Base-by-base conservation (phyloP, 2,888 invertebrate species). In the Conistra vaccinii region DNA sequence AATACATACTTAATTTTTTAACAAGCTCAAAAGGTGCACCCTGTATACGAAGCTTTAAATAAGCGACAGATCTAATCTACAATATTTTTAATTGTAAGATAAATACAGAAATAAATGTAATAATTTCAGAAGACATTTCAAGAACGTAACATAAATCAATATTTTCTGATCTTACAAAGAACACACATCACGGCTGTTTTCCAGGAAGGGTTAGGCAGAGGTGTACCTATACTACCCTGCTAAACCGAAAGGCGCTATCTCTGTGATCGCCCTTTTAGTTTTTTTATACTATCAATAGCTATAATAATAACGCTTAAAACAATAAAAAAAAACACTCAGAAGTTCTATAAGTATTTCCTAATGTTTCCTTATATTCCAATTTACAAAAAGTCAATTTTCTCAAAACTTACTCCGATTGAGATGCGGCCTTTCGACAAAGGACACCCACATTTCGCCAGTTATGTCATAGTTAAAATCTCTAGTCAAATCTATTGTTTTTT, bases 1-100 rank as follows among this genome's bases (percentile, higher is more conserved):
- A 61, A 39, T 73, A 81, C 74, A 81, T 68, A 81, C 74, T 80
- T 68, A 75, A 69, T 76, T 86, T 73, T 83, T 88, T 85, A 75
- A 39, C 67, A 83, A 83, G 84, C 75, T 67, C 73, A 81, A 81
- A 65, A 35, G 39, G 14, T 57, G 63, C 85, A 82, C 23, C 78
- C 85, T 84, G 85, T 84, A 66, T 73, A 78, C 48, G 17, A 83
- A 78, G 81, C 70, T 84, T 68, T 69, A 67, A 63, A 70, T 65
- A 75, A 75, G 72, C 83, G 72, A 77, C 23, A 73, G 42, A 67
- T 74, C 81, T 77, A 86, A 62, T 57, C 65, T 76, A 79, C 61
- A 58, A 65, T 71, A 35, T 42, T 35, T 57, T 48, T 42, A 3
- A 45, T 17, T 20, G 26, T 39, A 61, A 58, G 58, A 72, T 39